Evolutionary conservation across 2,888 invertebrate species (phyloP), one percentile per base, ranked within the genome.

Genomic region (Lordiphosa fenestrarum): DNA sequence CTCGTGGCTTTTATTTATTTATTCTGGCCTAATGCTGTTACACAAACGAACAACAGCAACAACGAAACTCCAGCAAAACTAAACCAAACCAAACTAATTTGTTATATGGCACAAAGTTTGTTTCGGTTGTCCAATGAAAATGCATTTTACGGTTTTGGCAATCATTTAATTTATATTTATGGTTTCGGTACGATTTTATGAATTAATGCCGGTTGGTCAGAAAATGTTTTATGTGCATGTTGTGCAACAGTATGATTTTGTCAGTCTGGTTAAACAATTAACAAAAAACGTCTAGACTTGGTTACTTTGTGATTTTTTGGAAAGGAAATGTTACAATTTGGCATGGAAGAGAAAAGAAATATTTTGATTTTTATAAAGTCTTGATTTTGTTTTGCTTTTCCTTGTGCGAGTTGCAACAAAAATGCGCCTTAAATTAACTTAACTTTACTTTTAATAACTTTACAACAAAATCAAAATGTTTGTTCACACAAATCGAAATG

Each of bases 11-110:
- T 73, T 76, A 61, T 73, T 65, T 62, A 55, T 73, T 84, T 69
- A 63, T 78, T 71, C 62, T 77, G 50, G 60, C 54, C 72, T 64
- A 73, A 80, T 76, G 81, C 71, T 68, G 64, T 58, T 61, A 59
- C 49, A 60, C 58, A 82, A 52, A 70, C 57, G 59, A 23, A 56
- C 55, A 48, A 37, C 30, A 13, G 35, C 35, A 41, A 30, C 35
- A 13, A 51, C 15, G 36, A 25, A 44, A 38, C 10, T 2, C 40
- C 23, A 7, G 15, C 10, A 30, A 15, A 47, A 46, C n/a, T 48
- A 59, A 80, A 60, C 42, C 58, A 56, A 58, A 52, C 53, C 77
- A 58, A 62, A 62, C 59, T 64, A 62, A 73, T 83, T 76, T 69
- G 47, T 44, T 50, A 68, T 56, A 78, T 54, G 41, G 47, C 12